Evolutionary conservation across 2,888 invertebrate species (phyloP).

Genomic region (Cyrtodaria siliqua): DNA sequence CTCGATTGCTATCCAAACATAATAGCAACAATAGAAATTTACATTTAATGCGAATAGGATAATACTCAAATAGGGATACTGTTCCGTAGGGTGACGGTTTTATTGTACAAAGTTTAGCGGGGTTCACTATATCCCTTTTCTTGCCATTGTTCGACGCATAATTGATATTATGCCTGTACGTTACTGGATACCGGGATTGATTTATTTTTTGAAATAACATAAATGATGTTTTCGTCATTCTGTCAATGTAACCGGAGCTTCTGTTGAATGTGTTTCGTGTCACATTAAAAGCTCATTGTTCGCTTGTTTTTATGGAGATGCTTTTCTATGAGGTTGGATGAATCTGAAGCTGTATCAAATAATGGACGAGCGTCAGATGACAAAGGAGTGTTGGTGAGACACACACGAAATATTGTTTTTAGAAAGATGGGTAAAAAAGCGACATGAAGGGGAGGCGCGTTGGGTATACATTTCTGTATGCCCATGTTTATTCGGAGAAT

Average conservation of each 20-base stretch:
- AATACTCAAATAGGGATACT: constrained; percentile 55
- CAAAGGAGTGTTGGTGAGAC: too few species aligned
- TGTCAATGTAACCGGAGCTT: constrained; percentile 36
- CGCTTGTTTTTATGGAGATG: background rate
- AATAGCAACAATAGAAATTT: constrained; percentile 67
- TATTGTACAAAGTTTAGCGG: constrained; percentile 62
- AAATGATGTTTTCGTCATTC: constrained; percentile 57
- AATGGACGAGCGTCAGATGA: too few species aligned
- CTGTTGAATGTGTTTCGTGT: constrained; percentile 50
- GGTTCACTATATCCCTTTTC: constrained; percentile 41
- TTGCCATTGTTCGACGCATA: constrained; percentile 49
- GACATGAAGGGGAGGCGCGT: too few species aligned
- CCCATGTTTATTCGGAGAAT: too few species aligned
- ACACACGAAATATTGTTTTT: too few species aligned
- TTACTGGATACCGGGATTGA: constrained; percentile 54
- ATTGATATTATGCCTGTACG: constrained; percentile 60
- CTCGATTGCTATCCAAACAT: constrained; percentile 46
- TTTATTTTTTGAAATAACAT: constrained; percentile 55
- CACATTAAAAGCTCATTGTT: constrained; percentile 35
- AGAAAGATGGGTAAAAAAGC: too few species aligned
- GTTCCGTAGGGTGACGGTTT: constrained; percentile 56
- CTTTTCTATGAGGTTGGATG: too few species aligned
- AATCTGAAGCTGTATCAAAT: too few species aligned
- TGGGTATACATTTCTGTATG: too few species aligned
- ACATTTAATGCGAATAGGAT: constrained; percentile 66